Conservation (phyloP, 2,113 vertebrate species). For the Paradisaea rubra region DNA sequence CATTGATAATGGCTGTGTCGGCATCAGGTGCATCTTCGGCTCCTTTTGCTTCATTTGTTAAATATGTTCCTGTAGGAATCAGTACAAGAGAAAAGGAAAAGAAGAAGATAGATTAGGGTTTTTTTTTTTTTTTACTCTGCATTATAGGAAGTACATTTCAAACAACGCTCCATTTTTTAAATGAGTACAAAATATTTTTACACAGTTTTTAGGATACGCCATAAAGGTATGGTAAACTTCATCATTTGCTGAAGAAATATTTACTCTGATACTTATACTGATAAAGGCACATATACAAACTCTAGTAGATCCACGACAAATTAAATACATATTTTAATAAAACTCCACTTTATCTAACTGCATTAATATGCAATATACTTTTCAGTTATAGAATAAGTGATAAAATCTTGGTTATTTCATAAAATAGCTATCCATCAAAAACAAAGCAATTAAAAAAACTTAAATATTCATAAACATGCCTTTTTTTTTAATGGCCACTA, state of each 20-base stretch:
- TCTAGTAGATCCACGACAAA: neutral
- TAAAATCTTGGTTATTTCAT: neutral
- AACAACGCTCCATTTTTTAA: neutral
- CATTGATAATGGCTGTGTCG: conserved; percentile 98
- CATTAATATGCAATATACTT: neutral
- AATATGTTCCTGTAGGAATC: conserved; percentile 87
- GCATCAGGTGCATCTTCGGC: conserved; percentile 97
- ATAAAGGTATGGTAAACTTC: neutral
- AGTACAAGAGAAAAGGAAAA: conserved; percentile 16
- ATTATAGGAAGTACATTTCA: conserved; percentile 17
- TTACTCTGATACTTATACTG: neutral
- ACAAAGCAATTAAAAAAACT: neutral
- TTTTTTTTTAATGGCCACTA: no score
- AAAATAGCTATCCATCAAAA: neutral
- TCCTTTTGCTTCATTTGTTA: conserved; percentile 99
- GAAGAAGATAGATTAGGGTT: neutral
- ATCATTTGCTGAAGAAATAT: neutral
- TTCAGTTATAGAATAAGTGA: neutral
- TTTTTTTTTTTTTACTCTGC: neutral
- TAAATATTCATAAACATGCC: neutral
- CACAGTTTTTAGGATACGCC: neutral
- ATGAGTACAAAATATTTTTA: neutral
- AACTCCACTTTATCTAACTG: neutral
- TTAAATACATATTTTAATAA: neutral
- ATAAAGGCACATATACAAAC: neutral